A percentile compares a stretch with the other conserved stretches of the same genome.
Conservation (phyloP, 2,888 invertebrate genomes). For the Ryuthela nishihirai region DNA sequence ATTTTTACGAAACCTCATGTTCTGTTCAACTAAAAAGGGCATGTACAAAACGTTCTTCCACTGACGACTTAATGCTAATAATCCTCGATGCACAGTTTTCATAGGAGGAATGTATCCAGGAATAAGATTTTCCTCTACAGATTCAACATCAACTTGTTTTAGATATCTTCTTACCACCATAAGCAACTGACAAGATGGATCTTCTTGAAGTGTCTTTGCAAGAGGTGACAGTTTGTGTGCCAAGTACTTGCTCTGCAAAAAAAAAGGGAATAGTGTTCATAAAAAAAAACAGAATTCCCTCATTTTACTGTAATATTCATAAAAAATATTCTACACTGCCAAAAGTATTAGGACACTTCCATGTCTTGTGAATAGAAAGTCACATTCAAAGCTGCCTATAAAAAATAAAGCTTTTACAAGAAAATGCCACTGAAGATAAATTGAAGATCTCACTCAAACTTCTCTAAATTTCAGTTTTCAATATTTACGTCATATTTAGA, state of each 20-base stretch:
- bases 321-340: too few relatives aligned
- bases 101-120: constrained; percentile 80
- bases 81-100: constrained; percentile 81
- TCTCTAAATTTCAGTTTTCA: too few relatives aligned
- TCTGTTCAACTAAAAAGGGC: constrained; percentile 81
- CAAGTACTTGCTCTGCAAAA: constrained; percentile 76
- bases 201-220: constrained; percentile 86
- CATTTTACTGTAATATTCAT: too few relatives aligned
- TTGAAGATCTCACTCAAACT: too few relatives aligned
- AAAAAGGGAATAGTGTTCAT: constrained; percentile 26
- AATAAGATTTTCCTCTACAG: constrained; percentile 76
- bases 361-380: too few relatives aligned
- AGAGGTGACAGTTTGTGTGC: constrained; percentile 71
- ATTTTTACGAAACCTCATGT: constrained; percentile 64
- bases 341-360: too few relatives aligned
- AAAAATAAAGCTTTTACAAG: too few relatives aligned
- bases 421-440: too few relatives aligned
- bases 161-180: constrained; percentile 81
- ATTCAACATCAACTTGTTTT: constrained; percentile 67
- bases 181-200: constrained; percentile 91
- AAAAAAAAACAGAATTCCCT: too few relatives aligned
- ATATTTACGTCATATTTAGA: too few relatives aligned
- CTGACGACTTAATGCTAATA: constrained; percentile 91
- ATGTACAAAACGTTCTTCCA: constrained; percentile 97
- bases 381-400: too few relatives aligned